These are phyloP conservation scores for Nomada flava DNA, from an alignment of 2,888 invertebrate genomes.

Conservation along the genomic window DNA sequence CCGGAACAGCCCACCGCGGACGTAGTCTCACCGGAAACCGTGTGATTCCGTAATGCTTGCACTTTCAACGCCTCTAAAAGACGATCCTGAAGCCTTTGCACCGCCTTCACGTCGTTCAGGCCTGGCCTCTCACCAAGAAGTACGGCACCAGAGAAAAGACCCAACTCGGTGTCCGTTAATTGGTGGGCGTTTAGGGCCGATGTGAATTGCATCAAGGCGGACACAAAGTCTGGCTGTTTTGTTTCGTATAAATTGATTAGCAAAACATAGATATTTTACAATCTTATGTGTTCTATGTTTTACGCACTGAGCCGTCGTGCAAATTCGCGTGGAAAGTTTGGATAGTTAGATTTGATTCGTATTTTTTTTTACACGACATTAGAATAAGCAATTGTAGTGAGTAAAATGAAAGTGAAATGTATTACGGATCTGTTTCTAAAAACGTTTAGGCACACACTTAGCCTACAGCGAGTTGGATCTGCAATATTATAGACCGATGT, in stretches of 20 bases:
- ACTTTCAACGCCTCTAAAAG: conserved; percentile 94
- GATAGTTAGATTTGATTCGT: too few relatives aligned
- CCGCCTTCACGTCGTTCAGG: conserved; percentile 91
- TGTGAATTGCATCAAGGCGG: conserved; percentile 92
- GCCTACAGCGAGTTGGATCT: too few relatives aligned
- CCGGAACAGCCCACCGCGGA: conserved; percentile 79
- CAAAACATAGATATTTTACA: background rate
- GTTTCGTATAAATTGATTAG: conserved; percentile 33
- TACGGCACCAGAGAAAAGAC: conserved; percentile 94
- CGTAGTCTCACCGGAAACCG: conserved; percentile 77
- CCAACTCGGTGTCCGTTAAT: conserved; percentile 95
- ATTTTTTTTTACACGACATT: too few relatives aligned
- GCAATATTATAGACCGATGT: too few relatives aligned
- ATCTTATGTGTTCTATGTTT: background rate
- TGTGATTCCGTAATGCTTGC: conserved; percentile 86
- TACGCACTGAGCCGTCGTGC: too few relatives aligned
- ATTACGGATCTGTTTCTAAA: too few relatives aligned
- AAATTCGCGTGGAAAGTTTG: too few relatives aligned
- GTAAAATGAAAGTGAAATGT: too few relatives aligned
- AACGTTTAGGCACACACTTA: too few relatives aligned
- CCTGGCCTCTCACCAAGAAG: conserved; percentile 93
- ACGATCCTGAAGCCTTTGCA: conserved; percentile 92
- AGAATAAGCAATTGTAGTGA: too few relatives aligned
- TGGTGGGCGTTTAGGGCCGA: conserved; percentile 90
- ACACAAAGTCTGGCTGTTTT: conserved; percentile 92